Percentiles rank a stretch among this genome's conserved stretches.
Evolutionary conservation across 2,113 vertebrate genomes (phyloP).

Genomic region (Cyanoliseus patagonus): DNA sequence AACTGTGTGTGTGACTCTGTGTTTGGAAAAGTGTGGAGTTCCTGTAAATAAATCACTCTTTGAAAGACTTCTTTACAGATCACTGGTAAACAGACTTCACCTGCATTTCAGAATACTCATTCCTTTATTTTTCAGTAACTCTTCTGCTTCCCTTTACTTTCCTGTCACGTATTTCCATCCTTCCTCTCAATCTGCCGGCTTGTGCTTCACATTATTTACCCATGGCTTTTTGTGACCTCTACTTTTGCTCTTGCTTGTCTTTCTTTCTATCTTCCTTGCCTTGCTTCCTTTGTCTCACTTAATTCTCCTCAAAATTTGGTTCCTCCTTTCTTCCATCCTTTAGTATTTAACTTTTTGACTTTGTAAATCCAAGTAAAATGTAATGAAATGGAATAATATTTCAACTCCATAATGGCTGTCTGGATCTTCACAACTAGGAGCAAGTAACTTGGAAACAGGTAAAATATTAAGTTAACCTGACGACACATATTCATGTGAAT

Average conservation of each 20-base stretch:
- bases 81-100: not conserved
- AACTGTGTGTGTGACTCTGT: not conserved
- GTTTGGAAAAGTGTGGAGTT: not conserved
- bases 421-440: not conserved
- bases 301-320: not conserved
- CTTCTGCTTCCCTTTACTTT: not conserved
- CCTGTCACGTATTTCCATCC: not conserved
- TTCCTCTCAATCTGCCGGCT: not conserved
- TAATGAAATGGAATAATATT: not conserved
- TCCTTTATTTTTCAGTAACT: not conserved
- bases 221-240: not conserved
- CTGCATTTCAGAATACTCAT: not conserved
- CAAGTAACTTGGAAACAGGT: not conserved
- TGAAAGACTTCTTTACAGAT: not conserved
- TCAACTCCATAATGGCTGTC: not conserved
- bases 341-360: not conserved
- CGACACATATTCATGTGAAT: not conserved
- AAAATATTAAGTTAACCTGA: not conserved
- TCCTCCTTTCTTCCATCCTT: not conserved
- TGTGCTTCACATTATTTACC: not conserved
- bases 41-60: not conserved
- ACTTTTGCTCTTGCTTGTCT: not conserved
- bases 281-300: not conserved
- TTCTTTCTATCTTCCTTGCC: not conserved
- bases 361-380: not conserved